Base-by-base conservation (phyloP, 1,140 invertebrate genomes). In the Dryas iulia region DNA sequence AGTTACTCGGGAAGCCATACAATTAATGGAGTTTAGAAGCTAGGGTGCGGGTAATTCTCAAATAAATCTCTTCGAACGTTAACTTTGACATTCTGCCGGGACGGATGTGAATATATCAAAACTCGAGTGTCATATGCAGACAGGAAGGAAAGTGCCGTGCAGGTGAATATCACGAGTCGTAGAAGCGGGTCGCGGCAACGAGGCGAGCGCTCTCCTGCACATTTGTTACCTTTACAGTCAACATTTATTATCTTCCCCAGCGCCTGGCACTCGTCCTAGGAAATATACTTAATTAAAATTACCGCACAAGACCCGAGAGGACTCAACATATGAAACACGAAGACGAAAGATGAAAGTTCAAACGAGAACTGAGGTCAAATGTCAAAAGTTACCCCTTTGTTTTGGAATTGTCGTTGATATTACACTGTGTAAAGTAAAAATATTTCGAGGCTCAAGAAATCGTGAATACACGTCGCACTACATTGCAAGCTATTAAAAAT, bases 281-380 rank as follows among this genome's bases (percentile, higher is more conserved):
- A 83, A 85, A 85, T 85, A 83, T 81, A 78, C 78, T 87, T 87
- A 84, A 87, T 89, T 87, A 89, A 86, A 89, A 87, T 86, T 83
- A 81, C 79, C 81, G 77, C 79, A 84, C 78, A 77, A 60, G 59
- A 59, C 77, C 76, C 75, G 30, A 35, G 79, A 71, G 76, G 62
- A 72, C 77, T 77, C 63, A 71, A 67, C 71, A 72, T 69, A 66
- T 71, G 72, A 47, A 81, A 78, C 75, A 73, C 39, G 26, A 21
- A 33, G 47, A 24, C 52, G 21, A 4, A 59, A 52, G 14, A 62
- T 53, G 26, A 71, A 78, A 83, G 73, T 54, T 30, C 56, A 25
- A 85, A 69, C 64, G 57, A 67, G 76, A 75, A 72, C 63, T 35
- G 10, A 61, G 63, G 31, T 63, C 28, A 26, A 58, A 53, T 33